Conservation (phyloP, 2,113 vertebrate species). For the Chionodraco myersi region DNA sequence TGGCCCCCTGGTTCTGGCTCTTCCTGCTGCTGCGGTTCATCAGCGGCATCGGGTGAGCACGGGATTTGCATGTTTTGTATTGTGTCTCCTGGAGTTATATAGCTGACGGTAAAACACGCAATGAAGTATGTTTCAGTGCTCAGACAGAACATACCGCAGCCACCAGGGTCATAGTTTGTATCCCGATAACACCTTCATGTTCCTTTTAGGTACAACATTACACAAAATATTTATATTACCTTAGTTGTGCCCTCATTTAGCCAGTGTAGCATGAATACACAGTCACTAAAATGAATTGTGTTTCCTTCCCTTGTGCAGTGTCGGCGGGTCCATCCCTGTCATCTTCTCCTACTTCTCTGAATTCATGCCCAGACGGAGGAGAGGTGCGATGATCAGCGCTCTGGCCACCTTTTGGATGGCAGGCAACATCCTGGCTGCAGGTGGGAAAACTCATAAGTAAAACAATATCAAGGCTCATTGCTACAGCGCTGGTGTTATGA, state of each 20-base stretch:
- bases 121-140: not conserved
- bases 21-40: slow-evolving; percentile 83
- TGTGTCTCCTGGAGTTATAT: not conserved
- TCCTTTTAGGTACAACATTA: not conserved
- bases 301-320: slow-evolving; percentile 65
- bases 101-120: not conserved
- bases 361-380: slow-evolving; percentile 81
- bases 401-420: slow-evolving; percentile 87
- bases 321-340: slow-evolving; percentile 84
- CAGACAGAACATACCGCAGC: not conserved
- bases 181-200: not conserved
- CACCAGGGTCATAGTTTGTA: not conserved
- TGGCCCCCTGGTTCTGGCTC: slow-evolving; percentile 80
- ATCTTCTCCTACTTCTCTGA: slow-evolving; percentile 88
- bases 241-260: no score
- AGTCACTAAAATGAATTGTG: not conserved
- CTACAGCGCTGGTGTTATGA: no score
- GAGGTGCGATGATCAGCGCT: slow-evolving; percentile 84
- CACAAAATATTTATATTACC: no score
- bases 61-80: not conserved
- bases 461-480: not conserved
- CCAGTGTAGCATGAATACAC: no score
- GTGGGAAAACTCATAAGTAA: slow-evolving; percentile 41
- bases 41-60: slow-evolving; percentile 82
- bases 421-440: slow-evolving; percentile 85